Evolutionary conservation across 2,797 vertebrate species (phyloP).

Genomic region (Syngnathus rostellatus): DNA sequence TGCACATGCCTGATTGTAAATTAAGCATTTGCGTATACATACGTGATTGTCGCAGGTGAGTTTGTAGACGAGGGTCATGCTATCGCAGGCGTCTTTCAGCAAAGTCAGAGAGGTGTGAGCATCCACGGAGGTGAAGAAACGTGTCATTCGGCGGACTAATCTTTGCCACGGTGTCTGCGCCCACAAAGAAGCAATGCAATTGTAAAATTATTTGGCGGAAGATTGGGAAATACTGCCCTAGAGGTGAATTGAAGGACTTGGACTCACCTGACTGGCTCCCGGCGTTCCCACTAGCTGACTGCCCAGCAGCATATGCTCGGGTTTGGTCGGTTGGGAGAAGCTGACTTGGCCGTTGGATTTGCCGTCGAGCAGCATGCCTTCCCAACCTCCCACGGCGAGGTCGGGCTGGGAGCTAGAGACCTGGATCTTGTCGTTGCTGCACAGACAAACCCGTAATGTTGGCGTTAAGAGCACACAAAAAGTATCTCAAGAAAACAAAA

Average conservation of each 20-base stretch:
- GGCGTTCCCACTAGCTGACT: slow-evolving; percentile 88
- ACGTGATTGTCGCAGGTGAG: slow-evolving; percentile 88
- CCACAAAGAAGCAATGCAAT: slow-evolving; percentile 1
- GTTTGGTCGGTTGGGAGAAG: slow-evolving; percentile 88
- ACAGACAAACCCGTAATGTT: not conserved
- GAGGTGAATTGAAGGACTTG: not conserved
- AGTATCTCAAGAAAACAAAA: not conserved
- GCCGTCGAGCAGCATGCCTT: slow-evolving; percentile 65
- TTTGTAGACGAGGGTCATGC: slow-evolving; percentile 82
- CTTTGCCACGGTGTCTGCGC: slow-evolving; percentile 83
- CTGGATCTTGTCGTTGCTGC: slow-evolving; percentile 77
- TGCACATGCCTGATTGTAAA: slow-evolving; percentile 75
- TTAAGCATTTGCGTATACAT: slow-evolving; percentile 3
- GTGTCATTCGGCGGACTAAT: slow-evolving; percentile 86
- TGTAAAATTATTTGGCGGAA: no score
- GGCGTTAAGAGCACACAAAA: not conserved
- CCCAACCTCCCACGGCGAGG: slow-evolving; percentile 71
- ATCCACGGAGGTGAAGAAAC: slow-evolving; percentile 86
- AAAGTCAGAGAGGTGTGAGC: slow-evolving; percentile 73
- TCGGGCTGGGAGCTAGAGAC: slow-evolving; percentile 93
- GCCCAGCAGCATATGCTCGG: slow-evolving; percentile 90
- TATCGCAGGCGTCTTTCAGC: slow-evolving; percentile 78
- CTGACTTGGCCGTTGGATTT: slow-evolving; percentile 80
- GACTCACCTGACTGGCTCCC: slow-evolving; percentile 85
- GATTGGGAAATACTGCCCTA: no score